These are phyloP conservation scores for Patiria pectinifera DNA, from an alignment of 53 echinoderm and acorn worm species.

Conservation along the genomic window DNA sequence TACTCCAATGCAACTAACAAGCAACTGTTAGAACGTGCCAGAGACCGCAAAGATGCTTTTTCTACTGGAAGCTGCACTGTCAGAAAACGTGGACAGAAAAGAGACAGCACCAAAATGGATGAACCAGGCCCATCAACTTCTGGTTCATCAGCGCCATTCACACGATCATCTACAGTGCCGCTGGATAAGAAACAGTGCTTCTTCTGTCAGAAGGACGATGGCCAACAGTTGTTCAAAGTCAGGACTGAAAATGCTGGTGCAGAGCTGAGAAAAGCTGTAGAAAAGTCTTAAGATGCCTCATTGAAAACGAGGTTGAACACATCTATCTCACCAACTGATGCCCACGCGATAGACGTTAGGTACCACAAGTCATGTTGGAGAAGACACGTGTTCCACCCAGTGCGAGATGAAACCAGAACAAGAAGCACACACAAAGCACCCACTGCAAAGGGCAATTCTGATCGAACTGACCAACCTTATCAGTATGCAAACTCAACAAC, in stretches of 20 bases:
- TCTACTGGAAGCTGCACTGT: constrained; percentile 42
- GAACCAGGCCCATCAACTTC: constrained; percentile 39
- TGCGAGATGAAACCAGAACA: constrained; percentile 23
- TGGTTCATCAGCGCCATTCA: constrained; percentile 36
- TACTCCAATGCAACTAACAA: constrained; percentile 60
- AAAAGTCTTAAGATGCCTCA: constrained; percentile 23
- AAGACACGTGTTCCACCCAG: constrained; percentile 62
- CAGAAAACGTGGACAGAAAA: constrained; percentile 46
- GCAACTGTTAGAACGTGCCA: constrained; percentile 47
- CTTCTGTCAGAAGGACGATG: constrained; percentile 37
- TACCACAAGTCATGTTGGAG: constrained; percentile 73
- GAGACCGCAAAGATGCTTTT: constrained; percentile 44
- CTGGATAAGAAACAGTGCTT: constrained; percentile 55
- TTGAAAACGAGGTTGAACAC: constrained; percentile 43
- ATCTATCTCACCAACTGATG: constrained; percentile 51
- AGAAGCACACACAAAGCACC: constrained; percentile 11
- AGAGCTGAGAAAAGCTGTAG: constrained; percentile 28
- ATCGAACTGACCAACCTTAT: constrained; percentile 54
- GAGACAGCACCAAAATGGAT: constrained; percentile 45
- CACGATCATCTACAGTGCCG: constrained; percentile 51
- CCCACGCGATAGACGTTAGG: constrained; percentile 54
- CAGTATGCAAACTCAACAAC: constrained; percentile 49
- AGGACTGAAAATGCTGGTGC: constrained; percentile 36
- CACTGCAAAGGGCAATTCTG: constrained; percentile 39
- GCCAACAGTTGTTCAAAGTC: constrained; percentile 28